Base-by-base conservation (phyloP, 2,888 invertebrate species). In the Halictus ligatus region DNA sequence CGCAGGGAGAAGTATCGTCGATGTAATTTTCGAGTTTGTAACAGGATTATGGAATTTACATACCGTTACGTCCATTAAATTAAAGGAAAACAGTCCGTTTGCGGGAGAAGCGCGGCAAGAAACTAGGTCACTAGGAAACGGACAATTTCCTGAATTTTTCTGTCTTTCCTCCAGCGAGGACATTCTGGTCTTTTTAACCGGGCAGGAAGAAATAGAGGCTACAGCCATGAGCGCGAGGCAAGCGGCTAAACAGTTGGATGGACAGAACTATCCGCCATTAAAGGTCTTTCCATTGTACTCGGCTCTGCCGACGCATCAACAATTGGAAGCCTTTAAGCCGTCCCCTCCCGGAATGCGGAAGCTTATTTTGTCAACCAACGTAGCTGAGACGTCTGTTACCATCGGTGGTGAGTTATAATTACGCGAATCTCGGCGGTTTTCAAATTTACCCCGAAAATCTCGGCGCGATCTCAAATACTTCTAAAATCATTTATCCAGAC, bases 381-480 rank as follows among this genome's bases (percentile, higher is more conserved):
- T 99, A 88, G 99, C 99, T 0, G 99, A 99, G 96, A 99, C 99
- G 0, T 99, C 99, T 4, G 97, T 99, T 48, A 99, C 99, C 0
- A 99, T 99, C 91, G 98, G 98, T 81, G 97, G 97, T 95, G 74
- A 18, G 88, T 86, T 54, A 50, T 29, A 54, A 54, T 74, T 74
- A 74, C 18, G n/a, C 50, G 29, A 35, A 54, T 54, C 50, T 18
- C 18, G 8, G 6, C 29, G 18, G 71, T 6, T 21, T 40, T 40
- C 10, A 69, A 69, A 40, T 35, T 10, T 29, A 21, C 6, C 7
- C 29, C 7, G 2, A 15, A 15, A 64, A 64, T 64, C 2, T 29
- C 29, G 64, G 29, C 29, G 64, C 64, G 64, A 64, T 64, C 29
- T n/a, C n/a, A n/a, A n/a, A 58, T 58, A n/a, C n/a, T n/a, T n/a